Evolutionary conservation across 2,888 invertebrate species (phyloP).

Genomic region (Brachypterus glaber): DNA sequence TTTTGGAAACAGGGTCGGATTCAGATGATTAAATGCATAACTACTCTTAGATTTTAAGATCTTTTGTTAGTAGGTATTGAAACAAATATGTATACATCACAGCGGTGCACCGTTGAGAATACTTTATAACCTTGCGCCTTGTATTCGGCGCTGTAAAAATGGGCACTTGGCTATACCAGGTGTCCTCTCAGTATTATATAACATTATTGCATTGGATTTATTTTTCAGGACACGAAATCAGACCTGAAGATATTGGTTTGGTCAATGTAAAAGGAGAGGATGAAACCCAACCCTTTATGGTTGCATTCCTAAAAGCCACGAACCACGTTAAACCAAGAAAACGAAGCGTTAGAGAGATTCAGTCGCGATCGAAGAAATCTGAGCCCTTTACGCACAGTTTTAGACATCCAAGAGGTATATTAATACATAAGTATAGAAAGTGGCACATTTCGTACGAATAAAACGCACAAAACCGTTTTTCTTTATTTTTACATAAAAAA

Average conservation of each 20-base stretch:
- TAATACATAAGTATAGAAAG: slow-evolving; percentile 13
- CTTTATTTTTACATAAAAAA: too few species aligned
- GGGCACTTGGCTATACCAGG: too few species aligned
- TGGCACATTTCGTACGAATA: neutral
- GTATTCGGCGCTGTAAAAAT: too few species aligned
- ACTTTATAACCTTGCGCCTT: too few species aligned
- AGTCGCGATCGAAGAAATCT: slow-evolving; percentile 46
- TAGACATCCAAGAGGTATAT: slow-evolving; percentile 12
- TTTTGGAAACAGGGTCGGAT: too few species aligned
- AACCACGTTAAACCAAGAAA: slow-evolving; percentile 46
- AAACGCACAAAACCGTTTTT: slow-evolving; percentile 13
- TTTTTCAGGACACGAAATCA: slow-evolving; percentile 63
- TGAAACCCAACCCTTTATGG: slow-evolving; percentile 85
- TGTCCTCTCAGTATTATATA: too few species aligned
- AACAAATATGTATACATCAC: too few species aligned
- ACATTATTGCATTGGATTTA: too few species aligned
- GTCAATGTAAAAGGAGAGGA: slow-evolving; percentile 67
- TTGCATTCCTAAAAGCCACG: slow-evolving; percentile 70
- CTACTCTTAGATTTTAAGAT: too few species aligned
- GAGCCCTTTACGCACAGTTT: slow-evolving; percentile 19
- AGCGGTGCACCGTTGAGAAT: too few species aligned
- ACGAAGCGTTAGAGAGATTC: slow-evolving; percentile 49
- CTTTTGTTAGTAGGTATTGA: too few species aligned
- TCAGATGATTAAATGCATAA: too few species aligned
- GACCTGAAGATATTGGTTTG: slow-evolving; percentile 77